Conservation (phyloP, 1,140 invertebrate genomes). For the Bombus confusus region DNA sequence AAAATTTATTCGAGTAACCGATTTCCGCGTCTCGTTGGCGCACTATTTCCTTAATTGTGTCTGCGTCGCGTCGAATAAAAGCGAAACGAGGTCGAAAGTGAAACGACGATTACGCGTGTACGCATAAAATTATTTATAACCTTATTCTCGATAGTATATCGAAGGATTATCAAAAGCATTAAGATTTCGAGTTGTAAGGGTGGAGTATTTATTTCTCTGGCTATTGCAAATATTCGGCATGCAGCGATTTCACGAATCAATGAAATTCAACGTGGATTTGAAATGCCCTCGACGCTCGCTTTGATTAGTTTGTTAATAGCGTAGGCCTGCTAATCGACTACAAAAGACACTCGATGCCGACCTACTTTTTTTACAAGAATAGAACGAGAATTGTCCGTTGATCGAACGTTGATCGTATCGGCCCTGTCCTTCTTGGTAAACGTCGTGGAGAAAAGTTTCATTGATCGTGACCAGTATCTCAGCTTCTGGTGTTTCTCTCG, state of each 20-base stretch:
- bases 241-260: background rate
- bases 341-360: background rate
- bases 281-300: background rate
- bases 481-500: background rate
- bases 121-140: too few relatives aligned
- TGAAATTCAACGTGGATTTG: background rate
- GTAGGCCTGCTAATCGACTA: background rate
- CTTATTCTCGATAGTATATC: too few relatives aligned
- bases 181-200: background rate
- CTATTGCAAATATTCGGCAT: background rate
- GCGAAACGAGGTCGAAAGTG: too few relatives aligned
- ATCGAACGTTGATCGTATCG: conserved; percentile 1
- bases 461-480: background rate
- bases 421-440: conserved; percentile 12
- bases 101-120: too few relatives aligned
- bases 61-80: too few relatives aligned
- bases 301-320: background rate
- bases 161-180: background rate
- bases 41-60: too few relatives aligned
- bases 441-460: conserved; percentile 27
- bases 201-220: background rate
- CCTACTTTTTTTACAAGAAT: conserved; percentile 25
- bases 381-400: conserved; percentile 30
- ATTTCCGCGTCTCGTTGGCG: too few relatives aligned
- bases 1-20: too few relatives aligned